Base-by-base conservation (phyloP, 1,140 invertebrate genomes). In the Chrysopa pallens region DNA sequence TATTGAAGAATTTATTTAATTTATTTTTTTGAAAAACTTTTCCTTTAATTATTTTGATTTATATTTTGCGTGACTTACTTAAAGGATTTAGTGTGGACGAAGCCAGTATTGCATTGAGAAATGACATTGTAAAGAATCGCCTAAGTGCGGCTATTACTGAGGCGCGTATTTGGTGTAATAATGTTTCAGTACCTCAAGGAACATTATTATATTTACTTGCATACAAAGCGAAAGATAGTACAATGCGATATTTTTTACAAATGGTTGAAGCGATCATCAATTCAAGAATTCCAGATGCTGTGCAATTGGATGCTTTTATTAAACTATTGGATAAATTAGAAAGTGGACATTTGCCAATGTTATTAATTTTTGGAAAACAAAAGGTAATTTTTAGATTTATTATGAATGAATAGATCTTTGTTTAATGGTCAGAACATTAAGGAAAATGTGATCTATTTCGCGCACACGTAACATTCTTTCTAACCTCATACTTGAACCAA, bases 261-360 rank as follows among this genome's bases (percentile, higher is more conserved):
- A 36, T 53, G 15, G 48, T 53, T 4, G 52, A 53, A 41, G 50
- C 52, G 1, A 51, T 53, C 35, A 48, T 51, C 23, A 51, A 53
- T 33, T 48, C 46, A 36, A 39, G 52, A 28, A 51, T 53, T 31
- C 48, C 42, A 8, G 48, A 50, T 42, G 48, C 48, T 8, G 45
- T 55, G 14, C 53, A 57, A 46, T 48, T 58, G 13, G 53, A 52
- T 40, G 52, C 50, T 13, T 50, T 58, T 37, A 40, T 56, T 17
- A 51, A 47, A 29, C 38, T 58, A 12, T 38, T 59, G 8, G 51
- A 58, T 13, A 50, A 50, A n/a, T 49, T 58, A 6, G 52, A 55
- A 37, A 48, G 47, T 37, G 55, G 56, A 29, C 27, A 36, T 5
- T 9, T 44, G 1, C 45, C 43, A 36, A 46, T 50, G 45, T 44